Evolutionary conservation across 1,140 invertebrate species (phyloP).

Genomic region (Euura saliciscinereae): DNA sequence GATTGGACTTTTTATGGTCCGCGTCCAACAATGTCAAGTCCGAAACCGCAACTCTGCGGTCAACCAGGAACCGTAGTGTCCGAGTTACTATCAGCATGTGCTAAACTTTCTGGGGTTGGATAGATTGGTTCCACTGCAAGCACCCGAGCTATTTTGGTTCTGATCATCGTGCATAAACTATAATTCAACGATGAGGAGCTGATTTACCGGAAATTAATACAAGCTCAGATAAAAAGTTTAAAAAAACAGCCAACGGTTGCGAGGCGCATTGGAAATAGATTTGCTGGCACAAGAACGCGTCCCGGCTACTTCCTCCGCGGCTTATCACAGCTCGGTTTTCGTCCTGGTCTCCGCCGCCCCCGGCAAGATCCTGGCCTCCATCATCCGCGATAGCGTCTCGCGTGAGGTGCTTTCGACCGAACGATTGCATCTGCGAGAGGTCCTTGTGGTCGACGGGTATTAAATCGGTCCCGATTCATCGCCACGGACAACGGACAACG

Average conservation of each 20-base stretch:
- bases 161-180: no score
- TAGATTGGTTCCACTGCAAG: no score
- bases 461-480: not conserved
- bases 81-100: no score
- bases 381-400: not conserved
- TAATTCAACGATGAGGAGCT: slow-evolving; percentile 8
- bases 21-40: no score
- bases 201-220: slow-evolving; percentile 45
- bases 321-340: slow-evolving; percentile 24
- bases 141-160: no score
- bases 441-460: not conserved
- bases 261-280: slow-evolving; percentile 38
- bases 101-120: no score
- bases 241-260: not conserved
- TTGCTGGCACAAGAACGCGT: slow-evolving; percentile 21
- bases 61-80: no score
- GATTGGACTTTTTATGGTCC: no score
- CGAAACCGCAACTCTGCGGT: no score
- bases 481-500: not conserved
- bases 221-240: slow-evolving; percentile 5
- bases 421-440: not conserved
- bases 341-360: not conserved
- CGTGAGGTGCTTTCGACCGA: not conserved
- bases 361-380: not conserved
- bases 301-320: slow-evolving; percentile 12